A percentile compares a stretch with the other conserved stretches of the same genome.
Conservation (phyloP, 2,797 vertebrate species). For the Monodelphis domestica region DNA sequence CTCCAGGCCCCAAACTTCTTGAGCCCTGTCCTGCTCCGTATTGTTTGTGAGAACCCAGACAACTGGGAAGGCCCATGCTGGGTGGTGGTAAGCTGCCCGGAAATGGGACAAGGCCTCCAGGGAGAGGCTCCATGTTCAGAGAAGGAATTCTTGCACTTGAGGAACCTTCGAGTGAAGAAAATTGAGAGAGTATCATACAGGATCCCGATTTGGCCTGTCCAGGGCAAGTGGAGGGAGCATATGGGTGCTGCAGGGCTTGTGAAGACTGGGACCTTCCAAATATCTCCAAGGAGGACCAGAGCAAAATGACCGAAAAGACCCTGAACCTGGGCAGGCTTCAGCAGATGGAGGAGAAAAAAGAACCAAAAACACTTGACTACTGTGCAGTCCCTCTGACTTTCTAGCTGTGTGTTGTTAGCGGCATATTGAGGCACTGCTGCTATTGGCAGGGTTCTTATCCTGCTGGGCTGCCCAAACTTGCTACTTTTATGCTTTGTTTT, state of each 20-base stretch:
- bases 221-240: too few species aligned
- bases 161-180: fast-evolving
- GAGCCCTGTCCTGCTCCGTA: not conserved
- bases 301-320: too few species aligned
- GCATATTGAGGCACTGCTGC: not conserved
- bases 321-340: not conserved
- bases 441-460: not conserved
- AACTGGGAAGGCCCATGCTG: too few species aligned
- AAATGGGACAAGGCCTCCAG: too few species aligned
- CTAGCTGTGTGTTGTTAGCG: not conserved
- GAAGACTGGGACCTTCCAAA: not conserved
- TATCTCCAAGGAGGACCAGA: not conserved
- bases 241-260: too few species aligned
- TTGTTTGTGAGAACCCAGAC: not conserved
- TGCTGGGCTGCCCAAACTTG: not conserved
- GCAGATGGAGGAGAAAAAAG: not conserved
- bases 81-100: not conserved
- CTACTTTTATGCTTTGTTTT: not conserved
- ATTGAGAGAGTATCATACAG: too few species aligned
- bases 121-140: too few species aligned
- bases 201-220: too few species aligned
- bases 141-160: too few species aligned
- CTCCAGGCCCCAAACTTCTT: too few species aligned
- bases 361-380: too few species aligned
- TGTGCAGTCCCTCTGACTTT: too few species aligned